Evolutionary conservation across 2,113 vertebrate species (phyloP), one percentile per base, ranked within the genome.

Genomic region (Bagarius yarrelli): DNA sequence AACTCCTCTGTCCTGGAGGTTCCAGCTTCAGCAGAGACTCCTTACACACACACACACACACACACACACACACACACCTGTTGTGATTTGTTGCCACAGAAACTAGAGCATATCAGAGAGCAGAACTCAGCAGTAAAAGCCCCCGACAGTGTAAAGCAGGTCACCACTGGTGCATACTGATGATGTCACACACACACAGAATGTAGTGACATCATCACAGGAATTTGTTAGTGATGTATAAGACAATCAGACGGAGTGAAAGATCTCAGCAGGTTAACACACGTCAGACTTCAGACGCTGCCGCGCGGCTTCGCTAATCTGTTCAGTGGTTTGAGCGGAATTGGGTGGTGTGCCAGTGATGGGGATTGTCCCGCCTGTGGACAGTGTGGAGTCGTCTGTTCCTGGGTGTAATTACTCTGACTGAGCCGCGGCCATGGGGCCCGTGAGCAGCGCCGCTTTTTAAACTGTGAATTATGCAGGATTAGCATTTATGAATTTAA

Each of bases 401-500:
- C 97, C 96, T 94, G 93, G 94, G 95, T 95, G 97, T 99, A 99
- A 99, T 98, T 99, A 98, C 96, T 97, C 96, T 98, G 96, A 97
- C 98, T 97, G 97, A 96, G 96, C 95, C 95, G 93, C 98, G 98
- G 97, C 98, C 96, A 97, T 94, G 94, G 97, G 98, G 96, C 95
- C 95, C 95, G 95, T 93, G 95, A 96, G 95, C 95, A 94, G 95
- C 96, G 95, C 96, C 97, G 96, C 96, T 96, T 98, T 96, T 98
- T 98, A 99, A 98, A 98, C 96, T 97, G 96, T 98, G 98, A 99
- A 98, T 99, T 99, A 99, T 98, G 96, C 97, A 96, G 97, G 98
- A 99, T 99, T 99, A 99, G 97, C 98, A 99, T 99, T 98, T 98
- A 99, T 99, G 98, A 99, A 99, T 98, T 99, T 98, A 98, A 99